These are phyloP conservation scores for Channa striata DNA, from an alignment of 2,797 vertebrate species.

Conservation along the genomic window DNA sequence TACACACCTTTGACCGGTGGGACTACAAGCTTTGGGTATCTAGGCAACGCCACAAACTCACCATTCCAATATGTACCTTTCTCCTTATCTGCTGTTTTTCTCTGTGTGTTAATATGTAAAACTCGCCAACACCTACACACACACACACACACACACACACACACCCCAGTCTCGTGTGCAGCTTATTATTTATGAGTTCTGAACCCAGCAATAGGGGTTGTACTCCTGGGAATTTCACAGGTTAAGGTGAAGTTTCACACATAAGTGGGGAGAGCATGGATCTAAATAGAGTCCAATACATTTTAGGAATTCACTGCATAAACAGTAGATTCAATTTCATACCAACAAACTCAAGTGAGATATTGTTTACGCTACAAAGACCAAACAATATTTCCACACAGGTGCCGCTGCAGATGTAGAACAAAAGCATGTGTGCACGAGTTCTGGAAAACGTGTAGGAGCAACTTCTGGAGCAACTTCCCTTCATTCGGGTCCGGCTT, in stretches of 20 bases:
- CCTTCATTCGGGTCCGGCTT: not conserved
- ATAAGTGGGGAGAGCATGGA: constrained; percentile 38
- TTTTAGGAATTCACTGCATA: not conserved
- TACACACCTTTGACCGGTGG: constrained; percentile 18
- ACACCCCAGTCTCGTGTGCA: not conserved
- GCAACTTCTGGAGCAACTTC: not conserved
- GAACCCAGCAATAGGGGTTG: constrained; percentile 23
- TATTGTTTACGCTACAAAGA: not conserved
- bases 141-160: not conserved
- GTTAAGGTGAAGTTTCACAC: constrained; percentile 59
- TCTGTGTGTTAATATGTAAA: not conserved
- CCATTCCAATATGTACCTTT: not conserved
- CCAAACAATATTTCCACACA: not conserved
- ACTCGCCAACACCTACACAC: not conserved
- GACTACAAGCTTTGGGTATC: constrained; percentile 12
- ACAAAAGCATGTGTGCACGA: not conserved
- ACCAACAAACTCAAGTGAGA: not conserved
- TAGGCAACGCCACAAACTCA: constrained; percentile 13
- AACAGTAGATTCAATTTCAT: too few relatives aligned
- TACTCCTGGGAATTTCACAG: constrained; percentile 67
- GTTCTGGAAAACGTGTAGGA: not conserved
- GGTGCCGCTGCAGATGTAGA: too few relatives aligned
- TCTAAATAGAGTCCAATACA: not conserved
- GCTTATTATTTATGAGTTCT: not conserved
- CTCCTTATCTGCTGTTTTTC: not conserved